Evolutionary conservation across 1,140 invertebrate species (phyloP).

Genomic region (Pseudoatta argentina): DNA sequence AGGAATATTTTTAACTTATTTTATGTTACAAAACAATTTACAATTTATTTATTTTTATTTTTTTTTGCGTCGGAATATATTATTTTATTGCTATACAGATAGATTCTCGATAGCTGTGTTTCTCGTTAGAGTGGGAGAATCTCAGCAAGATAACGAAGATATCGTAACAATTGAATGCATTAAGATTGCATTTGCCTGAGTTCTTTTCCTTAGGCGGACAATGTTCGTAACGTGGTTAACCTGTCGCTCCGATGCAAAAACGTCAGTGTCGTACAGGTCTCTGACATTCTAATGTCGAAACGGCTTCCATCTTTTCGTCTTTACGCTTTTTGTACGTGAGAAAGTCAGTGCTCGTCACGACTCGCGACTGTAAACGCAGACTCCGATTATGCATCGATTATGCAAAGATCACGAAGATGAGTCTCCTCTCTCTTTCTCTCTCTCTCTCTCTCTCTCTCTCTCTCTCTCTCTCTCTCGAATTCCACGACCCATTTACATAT

Average conservation of each 20-base stretch:
- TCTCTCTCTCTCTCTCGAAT: neutral
- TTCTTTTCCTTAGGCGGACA: neutral
- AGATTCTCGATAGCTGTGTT: neutral
- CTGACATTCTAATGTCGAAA: conserved; percentile 48
- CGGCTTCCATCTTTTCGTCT: conserved; percentile 51
- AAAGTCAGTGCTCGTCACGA: conserved; percentile 56
- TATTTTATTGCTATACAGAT: neutral
- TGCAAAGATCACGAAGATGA: conserved; percentile 59
- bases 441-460: neutral
- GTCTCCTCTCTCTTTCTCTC: neutral
- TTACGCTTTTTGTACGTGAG: conserved; percentile 58
- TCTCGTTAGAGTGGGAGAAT: neutral
- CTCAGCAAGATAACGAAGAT: neutral
- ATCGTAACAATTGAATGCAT: conserved; percentile 10
- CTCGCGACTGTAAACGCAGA: conserved; percentile 52
- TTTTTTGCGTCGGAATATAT: no score
- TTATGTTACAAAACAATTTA: neutral
- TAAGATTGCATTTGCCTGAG: neutral
- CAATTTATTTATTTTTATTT: no score
- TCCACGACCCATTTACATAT: conserved; percentile 12
- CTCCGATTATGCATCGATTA: conserved; percentile 45
- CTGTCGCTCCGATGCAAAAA: conserved; percentile 31
- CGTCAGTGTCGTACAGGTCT: neutral
- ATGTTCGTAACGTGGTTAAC: conserved; percentile 18
- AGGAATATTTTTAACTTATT: neutral